A percentile compares a stretch with the other conserved stretches of the same genome.
Evolutionary conservation across 2,888 invertebrate species (phyloP).

Genomic region (Phaedon cochleariae): DNA sequence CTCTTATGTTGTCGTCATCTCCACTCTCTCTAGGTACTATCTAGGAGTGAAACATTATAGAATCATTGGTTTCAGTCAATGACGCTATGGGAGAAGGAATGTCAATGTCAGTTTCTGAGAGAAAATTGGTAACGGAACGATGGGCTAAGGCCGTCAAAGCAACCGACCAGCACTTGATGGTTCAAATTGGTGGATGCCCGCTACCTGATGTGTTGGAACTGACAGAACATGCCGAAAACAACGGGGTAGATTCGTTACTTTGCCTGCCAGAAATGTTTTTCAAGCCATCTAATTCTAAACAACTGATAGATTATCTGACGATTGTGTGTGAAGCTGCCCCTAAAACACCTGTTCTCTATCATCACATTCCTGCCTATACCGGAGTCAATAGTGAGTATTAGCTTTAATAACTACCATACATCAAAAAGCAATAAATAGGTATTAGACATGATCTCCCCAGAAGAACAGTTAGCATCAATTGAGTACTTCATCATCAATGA

Average conservation of each 20-base stretch:
- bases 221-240: constrained; percentile 73
- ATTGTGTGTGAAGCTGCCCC: constrained; percentile 60
- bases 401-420: too few species aligned
- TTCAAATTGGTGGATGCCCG: constrained; percentile 77
- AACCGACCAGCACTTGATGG: constrained; percentile 70
- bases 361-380: constrained; percentile 80
- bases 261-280: constrained; percentile 82
- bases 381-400: constrained; percentile 76
- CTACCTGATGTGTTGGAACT: constrained; percentile 74
- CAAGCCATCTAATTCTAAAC: constrained; percentile 69
- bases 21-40: too few species aligned
- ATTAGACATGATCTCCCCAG: too few species aligned
- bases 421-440: too few species aligned
- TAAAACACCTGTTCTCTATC: constrained; percentile 80
- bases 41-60: too few species aligned
- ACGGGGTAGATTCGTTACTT: constrained; percentile 73
- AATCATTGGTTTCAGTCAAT: constrained; percentile 68
- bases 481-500: too few species aligned
- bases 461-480: too few species aligned
- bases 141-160: constrained; percentile 69
- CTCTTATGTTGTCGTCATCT: too few species aligned
- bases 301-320: constrained; percentile 73
- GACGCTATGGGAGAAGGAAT: constrained; percentile 83
- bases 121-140: constrained; percentile 71
- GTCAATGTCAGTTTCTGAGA: constrained; percentile 71